Evolutionary conservation across 1,140 invertebrate species (phyloP).

Genomic region (Nasonia longicornis): DNA sequence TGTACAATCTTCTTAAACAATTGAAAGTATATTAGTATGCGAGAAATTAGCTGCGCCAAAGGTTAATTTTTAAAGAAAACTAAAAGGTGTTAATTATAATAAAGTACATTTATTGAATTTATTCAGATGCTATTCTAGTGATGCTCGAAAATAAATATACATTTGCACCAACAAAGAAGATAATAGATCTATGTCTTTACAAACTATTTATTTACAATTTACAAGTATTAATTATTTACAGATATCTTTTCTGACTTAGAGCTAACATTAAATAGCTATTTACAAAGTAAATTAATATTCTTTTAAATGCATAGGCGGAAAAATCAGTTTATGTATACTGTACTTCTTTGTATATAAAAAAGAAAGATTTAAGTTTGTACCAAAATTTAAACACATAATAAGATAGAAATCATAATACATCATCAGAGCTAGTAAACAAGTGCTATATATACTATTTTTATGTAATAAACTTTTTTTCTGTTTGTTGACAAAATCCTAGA

Average conservation of each 20-base stretch:
- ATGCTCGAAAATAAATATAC: slow-evolving; percentile 46
- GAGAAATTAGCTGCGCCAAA: slow-evolving; percentile 31
- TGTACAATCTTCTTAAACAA: not conserved
- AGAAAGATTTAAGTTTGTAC: slow-evolving; percentile 13
- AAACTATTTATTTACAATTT: slow-evolving; percentile 48
- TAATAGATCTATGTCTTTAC: slow-evolving; percentile 43
- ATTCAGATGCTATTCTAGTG: slow-evolving; percentile 17
- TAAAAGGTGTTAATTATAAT: slow-evolving; percentile 34
- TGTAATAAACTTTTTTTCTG: slow-evolving; percentile 4
- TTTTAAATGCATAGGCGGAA: slow-evolving; percentile 44
- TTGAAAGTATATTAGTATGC: not conserved
- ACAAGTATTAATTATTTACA: slow-evolving; percentile 47
- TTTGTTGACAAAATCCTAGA: slow-evolving; percentile 35
- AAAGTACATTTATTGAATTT: slow-evolving; percentile 40
- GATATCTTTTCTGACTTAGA: slow-evolving; percentile 40
- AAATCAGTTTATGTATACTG: slow-evolving; percentile 35
- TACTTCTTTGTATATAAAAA: slow-evolving; percentile 36
- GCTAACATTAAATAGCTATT: slow-evolving; percentile 48
- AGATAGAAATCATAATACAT: slow-evolving; percentile 23
- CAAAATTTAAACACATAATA: slow-evolving; percentile 33
- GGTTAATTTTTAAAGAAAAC: slow-evolving; percentile 42
- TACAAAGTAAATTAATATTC: slow-evolving; percentile 45
- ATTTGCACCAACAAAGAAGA: slow-evolving; percentile 37
- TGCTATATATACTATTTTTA: slow-evolving; percentile 30
- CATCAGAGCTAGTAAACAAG: slow-evolving; percentile 16